These are phyloP conservation scores for Xyrichtys novacula DNA, from an alignment of 2,797 vertebrate species.

Conservation along the genomic window DNA sequence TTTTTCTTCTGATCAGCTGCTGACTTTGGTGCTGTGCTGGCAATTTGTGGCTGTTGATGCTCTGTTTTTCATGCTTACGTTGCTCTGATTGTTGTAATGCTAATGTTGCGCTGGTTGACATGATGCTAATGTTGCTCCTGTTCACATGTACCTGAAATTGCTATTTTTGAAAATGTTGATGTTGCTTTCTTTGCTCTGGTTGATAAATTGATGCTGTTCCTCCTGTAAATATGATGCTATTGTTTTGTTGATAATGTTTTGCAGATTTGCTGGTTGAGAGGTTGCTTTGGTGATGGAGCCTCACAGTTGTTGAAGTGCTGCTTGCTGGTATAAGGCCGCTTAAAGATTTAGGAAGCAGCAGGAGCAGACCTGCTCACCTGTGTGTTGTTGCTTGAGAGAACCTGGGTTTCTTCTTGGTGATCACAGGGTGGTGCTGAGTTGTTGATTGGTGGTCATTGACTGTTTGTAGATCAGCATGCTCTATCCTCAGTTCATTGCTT, in stretches of 20 bases:
- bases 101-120: slow-evolving; percentile 50
- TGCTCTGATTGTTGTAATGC: slow-evolving; percentile 53
- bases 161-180: slow-evolving; percentile 39
- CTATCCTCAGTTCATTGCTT: not conserved
- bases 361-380: slow-evolving; percentile 1
- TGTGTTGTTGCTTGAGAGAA: slow-evolving; percentile 24
- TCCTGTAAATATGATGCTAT: slow-evolving; percentile 28
- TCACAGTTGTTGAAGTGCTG: slow-evolving; percentile 27
- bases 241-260: slow-evolving; percentile 53
- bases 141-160: slow-evolving; percentile 33
- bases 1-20: slow-evolving; percentile 61
- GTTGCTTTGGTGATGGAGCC: slow-evolving; percentile 22
- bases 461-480: slow-evolving; percentile 5
- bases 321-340: slow-evolving; percentile 30
- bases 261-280: slow-evolving; percentile 40
- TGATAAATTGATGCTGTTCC: slow-evolving; percentile 38
- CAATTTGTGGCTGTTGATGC: slow-evolving; percentile 51
- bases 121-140: slow-evolving; percentile 31
- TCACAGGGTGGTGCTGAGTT: slow-evolving; percentile 18
- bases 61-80: slow-evolving; percentile 55
- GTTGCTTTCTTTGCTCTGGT: slow-evolving; percentile 41
- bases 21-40: slow-evolving; percentile 59
- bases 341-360: not conserved
- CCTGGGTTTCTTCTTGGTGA: slow-evolving; percentile 9
- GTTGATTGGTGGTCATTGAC: slow-evolving; percentile 9